Base-by-base conservation (phyloP, 2,888 invertebrate species). In the Suillia variegata region DNA sequence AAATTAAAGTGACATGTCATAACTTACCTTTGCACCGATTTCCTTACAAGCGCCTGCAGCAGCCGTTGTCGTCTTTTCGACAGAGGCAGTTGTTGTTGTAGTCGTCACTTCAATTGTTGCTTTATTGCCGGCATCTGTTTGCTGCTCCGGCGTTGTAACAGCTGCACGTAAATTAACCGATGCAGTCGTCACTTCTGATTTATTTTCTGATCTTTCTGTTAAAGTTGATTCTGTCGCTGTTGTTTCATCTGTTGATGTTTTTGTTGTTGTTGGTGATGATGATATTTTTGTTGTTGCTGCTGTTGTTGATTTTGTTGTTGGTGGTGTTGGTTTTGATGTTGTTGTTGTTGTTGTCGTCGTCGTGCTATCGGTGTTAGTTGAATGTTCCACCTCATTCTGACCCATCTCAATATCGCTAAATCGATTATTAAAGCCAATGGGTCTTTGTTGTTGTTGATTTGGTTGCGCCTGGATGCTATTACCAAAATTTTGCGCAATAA, bases 21-120 rank as follows among this genome's bases (percentile, higher is more conserved):
- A 5, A n/a, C 59, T 59, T 55, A 74, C 74, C 67, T 74, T 70
- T 6, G 31, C 17, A 12, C 74, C 74, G 26, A 70, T 69, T 54
- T 61, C 61, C 42, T 61, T 51, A 56, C 74, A 74, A 15, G 38
- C n/a, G 42, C 15, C 42, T 20, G 10, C 5, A 2, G 5, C 42
- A 15, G 48, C 24, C 21, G 45, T 33, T 34, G 54, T 20, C 8
- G 53, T 34, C 17, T 17, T 22, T 17, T 18, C 17, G 4, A 31
- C n/a, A n/a, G n/a, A n/a, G n/a, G n/a, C n/a, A n/a, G n/a, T n/a
- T n/a, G n/a, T n/a, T n/a, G n/a, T n/a, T n/a, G n/a, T n/a, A n/a
- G n/a, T n/a, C n/a, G n/a, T n/a, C n/a, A n/a, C n/a, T n/a, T n/a
- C n/a, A n/a, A n/a, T n/a, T n/a, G n/a, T n/a, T 21, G 15, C 24